Evolutionary conservation across 2,888 invertebrate species (phyloP).

Genomic region (Unio pictorum): DNA sequence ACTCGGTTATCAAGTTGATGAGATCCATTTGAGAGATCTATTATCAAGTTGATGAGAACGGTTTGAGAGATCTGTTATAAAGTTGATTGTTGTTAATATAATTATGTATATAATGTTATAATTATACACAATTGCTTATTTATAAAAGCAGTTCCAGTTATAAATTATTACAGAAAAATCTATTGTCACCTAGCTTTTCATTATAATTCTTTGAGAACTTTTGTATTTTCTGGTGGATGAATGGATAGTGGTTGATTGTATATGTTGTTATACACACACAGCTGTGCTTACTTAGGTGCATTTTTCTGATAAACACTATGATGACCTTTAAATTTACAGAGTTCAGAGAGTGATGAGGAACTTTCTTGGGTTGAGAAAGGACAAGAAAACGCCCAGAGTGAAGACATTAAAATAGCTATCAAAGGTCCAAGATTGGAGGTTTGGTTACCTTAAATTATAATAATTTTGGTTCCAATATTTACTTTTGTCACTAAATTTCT

Average conservation of each 20-base stretch:
- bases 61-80: no score
- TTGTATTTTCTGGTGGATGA: no score
- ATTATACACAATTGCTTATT: no score
- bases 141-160: no score
- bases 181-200: no score
- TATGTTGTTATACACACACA: background rate
- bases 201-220: no score
- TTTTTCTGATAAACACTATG: slow-evolving; percentile 3
- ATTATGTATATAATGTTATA: no score
- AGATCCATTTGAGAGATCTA: no score
- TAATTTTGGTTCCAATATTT: background rate
- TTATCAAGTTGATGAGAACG: no score
- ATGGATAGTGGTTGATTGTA: background rate
- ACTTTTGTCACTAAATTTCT: background rate
- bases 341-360: slow-evolving; percentile 33
- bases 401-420: slow-evolving; percentile 11
- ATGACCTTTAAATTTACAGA: slow-evolving; percentile 9
- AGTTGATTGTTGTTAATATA: no score
- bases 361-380: slow-evolving; percentile 48
- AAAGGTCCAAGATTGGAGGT: slow-evolving; percentile 55
- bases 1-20: no score
- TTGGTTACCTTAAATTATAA: background rate
- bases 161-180: no score
- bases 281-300: background rate
- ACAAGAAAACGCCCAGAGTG: slow-evolving; percentile 5